Evolutionary conservation across 2,113 vertebrate species (phyloP).

Genomic region (Albula glossodonta): DNA sequence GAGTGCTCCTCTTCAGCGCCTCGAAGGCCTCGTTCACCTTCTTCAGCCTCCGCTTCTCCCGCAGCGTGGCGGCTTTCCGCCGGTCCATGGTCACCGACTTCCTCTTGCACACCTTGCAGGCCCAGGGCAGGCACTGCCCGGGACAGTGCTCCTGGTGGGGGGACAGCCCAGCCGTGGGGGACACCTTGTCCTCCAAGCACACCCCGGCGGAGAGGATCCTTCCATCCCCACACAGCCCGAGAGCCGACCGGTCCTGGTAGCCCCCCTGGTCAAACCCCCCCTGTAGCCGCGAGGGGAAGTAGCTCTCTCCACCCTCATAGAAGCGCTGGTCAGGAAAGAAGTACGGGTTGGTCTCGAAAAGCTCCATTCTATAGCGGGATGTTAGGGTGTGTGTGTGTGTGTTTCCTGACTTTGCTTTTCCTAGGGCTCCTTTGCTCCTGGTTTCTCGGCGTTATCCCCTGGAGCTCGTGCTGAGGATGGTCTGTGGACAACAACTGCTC

Average conservation of each 20-base stretch:
- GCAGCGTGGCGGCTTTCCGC: constrained; percentile 86
- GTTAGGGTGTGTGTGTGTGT: constrained; percentile 45
- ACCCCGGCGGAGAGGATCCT: constrained; percentile 61
- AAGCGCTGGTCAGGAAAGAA: constrained; percentile 95
- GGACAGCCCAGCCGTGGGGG: constrained; percentile 68
- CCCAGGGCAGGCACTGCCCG: constrained; percentile 95
- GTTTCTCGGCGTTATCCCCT: constrained; percentile 46
- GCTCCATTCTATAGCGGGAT: constrained; percentile 79
- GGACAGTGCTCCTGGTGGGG: constrained; percentile 83
- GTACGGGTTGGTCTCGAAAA: constrained; percentile 96
- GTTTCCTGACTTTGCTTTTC: neutral
- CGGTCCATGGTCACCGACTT: constrained; percentile 93
- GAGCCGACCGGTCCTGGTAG: constrained; percentile 81
- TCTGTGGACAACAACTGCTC: constrained; percentile 78
- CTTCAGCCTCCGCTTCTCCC: constrained; percentile 92
- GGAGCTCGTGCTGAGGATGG: constrained; percentile 71
- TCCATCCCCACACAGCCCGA: constrained; percentile 75
- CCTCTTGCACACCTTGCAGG: constrained; percentile 94
- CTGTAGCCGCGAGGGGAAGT: constrained; percentile 82
- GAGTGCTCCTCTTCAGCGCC: constrained; percentile 92
- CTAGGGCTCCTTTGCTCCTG: constrained; percentile 30
- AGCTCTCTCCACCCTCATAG: constrained; percentile 87
- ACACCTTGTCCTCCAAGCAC: constrained; percentile 82
- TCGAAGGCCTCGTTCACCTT: constrained; percentile 99
- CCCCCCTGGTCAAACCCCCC: constrained; percentile 75